These are phyloP conservation scores for Neodiprion pinetum DNA, from an alignment of 1,140 invertebrate genomes.

Conservation along the genomic window DNA sequence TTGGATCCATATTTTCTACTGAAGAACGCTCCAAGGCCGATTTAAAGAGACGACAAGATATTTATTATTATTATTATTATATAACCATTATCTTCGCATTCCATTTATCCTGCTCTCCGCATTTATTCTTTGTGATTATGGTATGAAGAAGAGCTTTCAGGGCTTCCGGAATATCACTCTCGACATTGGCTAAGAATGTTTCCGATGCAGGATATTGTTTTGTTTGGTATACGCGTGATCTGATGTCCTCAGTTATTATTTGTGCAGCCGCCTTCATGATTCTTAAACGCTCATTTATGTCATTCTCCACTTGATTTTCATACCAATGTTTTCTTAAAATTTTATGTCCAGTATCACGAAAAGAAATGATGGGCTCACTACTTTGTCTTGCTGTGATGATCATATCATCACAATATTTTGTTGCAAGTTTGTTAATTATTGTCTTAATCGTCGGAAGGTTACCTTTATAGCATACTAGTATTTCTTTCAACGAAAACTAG, in stretches of 20 bases:
- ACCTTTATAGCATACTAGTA: too few species aligned
- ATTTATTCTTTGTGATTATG: neutral
- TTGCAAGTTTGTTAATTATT: slow-evolving; percentile 10
- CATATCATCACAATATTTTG: slow-evolving; percentile 8
- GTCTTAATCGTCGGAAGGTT: neutral
- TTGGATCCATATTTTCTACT: too few species aligned
- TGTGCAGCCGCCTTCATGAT: slow-evolving; percentile 33
- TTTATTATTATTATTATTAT: too few species aligned
- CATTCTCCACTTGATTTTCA: slow-evolving; percentile 18
- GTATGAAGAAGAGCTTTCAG: neutral
- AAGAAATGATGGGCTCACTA: slow-evolving; percentile 22
- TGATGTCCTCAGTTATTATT: slow-evolving; percentile 35
- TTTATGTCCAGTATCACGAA: slow-evolving; percentile 14
- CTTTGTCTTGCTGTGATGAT: slow-evolving; percentile 16
- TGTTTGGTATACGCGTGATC: slow-evolving; percentile 37
- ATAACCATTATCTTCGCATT: neutral
- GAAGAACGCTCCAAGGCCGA: too few species aligned
- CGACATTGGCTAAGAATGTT: slow-evolving; percentile 12
- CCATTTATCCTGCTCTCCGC: neutral
- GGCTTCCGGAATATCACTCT: neutral
- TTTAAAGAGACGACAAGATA: too few species aligned
- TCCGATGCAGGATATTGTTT: slow-evolving; percentile 43
- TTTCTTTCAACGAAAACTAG: too few species aligned
- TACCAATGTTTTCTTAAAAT: slow-evolving; percentile 24
- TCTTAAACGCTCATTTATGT: slow-evolving; percentile 26